Conservation (phyloP, 2,113 vertebrate species). For the Hucho hucho region DNA sequence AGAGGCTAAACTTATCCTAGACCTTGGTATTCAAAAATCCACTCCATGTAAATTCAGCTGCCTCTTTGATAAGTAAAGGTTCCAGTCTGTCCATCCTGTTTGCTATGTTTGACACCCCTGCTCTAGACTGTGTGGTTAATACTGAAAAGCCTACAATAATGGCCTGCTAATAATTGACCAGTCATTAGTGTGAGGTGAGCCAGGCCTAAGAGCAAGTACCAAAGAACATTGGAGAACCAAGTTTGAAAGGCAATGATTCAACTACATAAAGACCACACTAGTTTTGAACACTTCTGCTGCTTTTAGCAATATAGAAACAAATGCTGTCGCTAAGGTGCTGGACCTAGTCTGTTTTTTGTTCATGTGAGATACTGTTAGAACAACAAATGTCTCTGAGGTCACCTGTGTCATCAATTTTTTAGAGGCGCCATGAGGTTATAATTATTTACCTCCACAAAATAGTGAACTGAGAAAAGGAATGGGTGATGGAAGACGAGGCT, state of each 20-base stretch:
- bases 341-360: neutral
- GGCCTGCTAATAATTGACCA: constrained; percentile 42
- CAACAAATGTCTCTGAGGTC: neutral
- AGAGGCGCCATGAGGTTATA: neutral
- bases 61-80: too few species aligned
- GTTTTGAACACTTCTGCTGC: too few species aligned
- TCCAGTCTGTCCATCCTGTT: too few species aligned
- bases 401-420: neutral
- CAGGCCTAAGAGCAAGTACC: neutral
- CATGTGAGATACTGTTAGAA: neutral
- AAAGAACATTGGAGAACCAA: neutral
- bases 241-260: neutral
- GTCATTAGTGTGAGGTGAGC: neutral
- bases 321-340: neutral
- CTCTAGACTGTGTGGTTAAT: neutral
- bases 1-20: too few species aligned
- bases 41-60: too few species aligned
- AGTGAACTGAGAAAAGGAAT: too few species aligned
- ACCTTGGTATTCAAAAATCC: too few species aligned
- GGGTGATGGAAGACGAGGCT: too few species aligned
- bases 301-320: too few species aligned
- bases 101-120: neutral
- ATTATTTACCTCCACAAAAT: neutral
- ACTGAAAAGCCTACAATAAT: neutral
- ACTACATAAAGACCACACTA: neutral